Conservation (phyloP, 2,113 vertebrate genomes). For the Crotalus helleri region DNA sequence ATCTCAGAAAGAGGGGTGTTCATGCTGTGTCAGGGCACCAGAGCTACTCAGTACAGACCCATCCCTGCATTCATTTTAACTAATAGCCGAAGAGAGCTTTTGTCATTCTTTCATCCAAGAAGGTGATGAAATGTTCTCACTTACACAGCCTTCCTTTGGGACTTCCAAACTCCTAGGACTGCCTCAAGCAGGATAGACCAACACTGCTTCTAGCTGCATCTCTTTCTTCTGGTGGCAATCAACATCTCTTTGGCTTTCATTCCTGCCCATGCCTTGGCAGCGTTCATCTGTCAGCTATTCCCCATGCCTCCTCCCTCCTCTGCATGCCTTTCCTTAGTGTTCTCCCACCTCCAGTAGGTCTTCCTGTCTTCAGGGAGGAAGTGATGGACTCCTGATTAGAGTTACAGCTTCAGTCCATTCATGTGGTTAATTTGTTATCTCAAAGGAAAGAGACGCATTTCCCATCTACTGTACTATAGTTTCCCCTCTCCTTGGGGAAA, state of each 20-base stretch:
- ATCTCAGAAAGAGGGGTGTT: background rate
- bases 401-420: background rate
- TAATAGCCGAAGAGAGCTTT: background rate
- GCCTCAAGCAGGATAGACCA: background rate
- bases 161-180: background rate
- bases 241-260: background rate
- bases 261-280: conserved; percentile 13
- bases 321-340: background rate
- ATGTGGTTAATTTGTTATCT: conserved; percentile 17
- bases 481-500: background rate
- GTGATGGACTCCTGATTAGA: conserved; percentile 11
- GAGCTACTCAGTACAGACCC: background rate
- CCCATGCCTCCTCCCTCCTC: background rate
- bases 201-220: background rate
- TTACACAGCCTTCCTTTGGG: background rate
- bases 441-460: conserved; percentile 4
- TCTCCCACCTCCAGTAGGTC: background rate
- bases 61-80: background rate
- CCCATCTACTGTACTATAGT: conserved; percentile 15
- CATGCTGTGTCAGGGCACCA: background rate
- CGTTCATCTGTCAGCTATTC: background rate
- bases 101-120: background rate
- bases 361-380: conserved; percentile 6
- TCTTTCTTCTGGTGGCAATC: background rate
- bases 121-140: background rate